A percentile compares a stretch with the other conserved stretches of the same genome.
phyloP scores from a whole-genome alignment of 30 jellyfish, hydroid and myxozoan species.

The Catostylus mosaicus region DNA sequence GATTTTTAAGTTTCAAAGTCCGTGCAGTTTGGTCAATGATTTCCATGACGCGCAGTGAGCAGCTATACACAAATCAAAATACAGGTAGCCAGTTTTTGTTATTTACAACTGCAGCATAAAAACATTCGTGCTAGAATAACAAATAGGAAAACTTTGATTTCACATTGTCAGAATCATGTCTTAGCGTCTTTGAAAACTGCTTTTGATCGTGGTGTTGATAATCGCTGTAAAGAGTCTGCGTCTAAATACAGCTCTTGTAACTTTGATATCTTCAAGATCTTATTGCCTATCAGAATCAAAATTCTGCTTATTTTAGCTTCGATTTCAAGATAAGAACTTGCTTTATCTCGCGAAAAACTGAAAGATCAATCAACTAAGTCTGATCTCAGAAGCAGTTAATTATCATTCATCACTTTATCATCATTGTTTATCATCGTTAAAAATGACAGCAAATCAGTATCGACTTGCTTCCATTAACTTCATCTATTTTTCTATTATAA shows the following conservation, averaged over 20 bases:
- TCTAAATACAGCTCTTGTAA: not conserved
- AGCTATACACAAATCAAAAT: constrained; percentile 6
- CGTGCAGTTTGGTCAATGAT: constrained; percentile 34
- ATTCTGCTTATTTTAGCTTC: not conserved
- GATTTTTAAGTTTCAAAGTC: constrained; percentile 13
- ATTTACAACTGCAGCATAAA: not conserved
- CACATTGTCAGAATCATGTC: not conserved
- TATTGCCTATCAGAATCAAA: too few species aligned
- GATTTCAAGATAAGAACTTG: not conserved
- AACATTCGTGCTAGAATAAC: too few species aligned
- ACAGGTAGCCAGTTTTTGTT: not conserved
- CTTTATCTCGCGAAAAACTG: not conserved
- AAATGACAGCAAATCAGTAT: too few species aligned
- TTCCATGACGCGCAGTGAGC: constrained; percentile 39
- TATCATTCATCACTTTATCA: not conserved
- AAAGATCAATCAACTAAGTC: not conserved
- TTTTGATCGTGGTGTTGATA: not conserved
- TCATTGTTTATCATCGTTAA: not conserved
- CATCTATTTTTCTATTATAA: too few species aligned
- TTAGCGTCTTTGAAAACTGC: not conserved
- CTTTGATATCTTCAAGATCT: not conserved
- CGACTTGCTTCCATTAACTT: too few species aligned
- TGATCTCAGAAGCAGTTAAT: not conserved
- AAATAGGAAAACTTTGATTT: not conserved
- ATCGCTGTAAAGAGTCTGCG: not conserved